phyloP scores from a whole-genome alignment of 2,113 vertebrate genomes.

The Nibea coibor region DNA sequence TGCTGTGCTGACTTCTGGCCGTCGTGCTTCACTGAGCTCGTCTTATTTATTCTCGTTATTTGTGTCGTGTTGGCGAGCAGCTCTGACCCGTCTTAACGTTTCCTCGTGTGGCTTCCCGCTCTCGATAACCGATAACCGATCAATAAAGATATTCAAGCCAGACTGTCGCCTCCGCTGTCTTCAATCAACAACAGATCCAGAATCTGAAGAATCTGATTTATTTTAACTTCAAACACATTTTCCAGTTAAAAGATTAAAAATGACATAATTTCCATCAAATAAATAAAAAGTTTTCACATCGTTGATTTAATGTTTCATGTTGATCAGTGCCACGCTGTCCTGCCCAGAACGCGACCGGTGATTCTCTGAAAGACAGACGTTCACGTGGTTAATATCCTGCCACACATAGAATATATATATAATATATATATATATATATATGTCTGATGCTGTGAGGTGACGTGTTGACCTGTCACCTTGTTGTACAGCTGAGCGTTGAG shows the following conservation, averaged over 20 bases:
- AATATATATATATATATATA: too few relatives aligned
- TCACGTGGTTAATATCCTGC: too few relatives aligned
- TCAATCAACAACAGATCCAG: neutral
- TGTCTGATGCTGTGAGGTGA: too few relatives aligned
- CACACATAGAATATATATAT: too few relatives aligned
- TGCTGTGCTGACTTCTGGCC: constrained; percentile 22
- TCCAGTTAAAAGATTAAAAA: too few relatives aligned
- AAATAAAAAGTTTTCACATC: constrained; percentile 34
- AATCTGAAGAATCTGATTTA: constrained; percentile 17
- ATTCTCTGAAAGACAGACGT: constrained; percentile 76
- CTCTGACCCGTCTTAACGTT: constrained; percentile 11
- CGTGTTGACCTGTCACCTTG: constrained; percentile 71
- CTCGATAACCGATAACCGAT: constrained; percentile 61
- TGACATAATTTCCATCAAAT: neutral
- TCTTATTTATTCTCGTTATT: constrained; percentile 38
- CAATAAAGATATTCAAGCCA: constrained; percentile 66
- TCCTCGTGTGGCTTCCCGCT: constrained; percentile 61
- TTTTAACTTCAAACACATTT: constrained; percentile 40
- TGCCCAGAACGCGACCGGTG: constrained; percentile 74
- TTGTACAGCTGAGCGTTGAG: constrained; percentile 91
- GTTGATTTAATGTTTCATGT: neutral
- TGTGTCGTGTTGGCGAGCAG: constrained; percentile 33
- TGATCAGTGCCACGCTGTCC: constrained; percentile 71
- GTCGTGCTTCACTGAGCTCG: constrained; percentile 30
- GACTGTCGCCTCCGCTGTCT: neutral